Percentiles rank a stretch among this genome's conserved stretches.
Conservation (phyloP, 1,140 invertebrate genomes). For the Gryon sp. region DNA sequence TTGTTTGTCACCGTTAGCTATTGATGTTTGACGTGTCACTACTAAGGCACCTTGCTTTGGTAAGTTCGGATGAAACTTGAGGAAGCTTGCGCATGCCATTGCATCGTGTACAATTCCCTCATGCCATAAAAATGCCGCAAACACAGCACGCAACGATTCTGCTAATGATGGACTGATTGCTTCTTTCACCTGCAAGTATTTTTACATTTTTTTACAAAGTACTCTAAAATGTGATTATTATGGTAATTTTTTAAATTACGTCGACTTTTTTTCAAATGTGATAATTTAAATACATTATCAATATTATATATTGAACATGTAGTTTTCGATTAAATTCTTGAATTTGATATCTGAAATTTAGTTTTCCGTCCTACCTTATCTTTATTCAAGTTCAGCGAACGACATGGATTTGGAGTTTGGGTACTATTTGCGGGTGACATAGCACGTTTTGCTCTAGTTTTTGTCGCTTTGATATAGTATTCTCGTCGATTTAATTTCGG, state of each 20-base stretch:
- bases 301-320: too few relatives aligned
- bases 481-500: slow-evolving; percentile 84
- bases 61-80: slow-evolving; percentile 95
- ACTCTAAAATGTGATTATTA: too few relatives aligned
- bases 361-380: slow-evolving; percentile 72
- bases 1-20: slow-evolving; percentile 73
- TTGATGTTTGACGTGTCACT: slow-evolving; percentile 80
- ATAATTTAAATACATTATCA: too few relatives aligned
- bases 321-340: too few relatives aligned
- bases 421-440: slow-evolving; percentile 82
- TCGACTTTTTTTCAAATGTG: too few relatives aligned
- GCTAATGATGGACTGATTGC: slow-evolving; percentile 95
- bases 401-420: slow-evolving; percentile 71
- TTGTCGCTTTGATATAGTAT: slow-evolving; percentile 75
- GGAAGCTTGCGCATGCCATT: slow-evolving; percentile 97
- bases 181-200: slow-evolving; percentile 82
- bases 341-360: too few relatives aligned
- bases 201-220: neutral
- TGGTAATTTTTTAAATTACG: too few relatives aligned
- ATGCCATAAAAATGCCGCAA: slow-evolving; percentile 98
- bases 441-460: slow-evolving; percentile 81
- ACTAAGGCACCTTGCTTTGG: slow-evolving; percentile 89
- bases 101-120: slow-evolving; percentile 98
- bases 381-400: slow-evolving; percentile 72
- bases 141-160: slow-evolving; percentile 94